These are phyloP conservation scores for Achroia grisella DNA, from an alignment of 1,140 invertebrate species.

Conservation along the genomic window DNA sequence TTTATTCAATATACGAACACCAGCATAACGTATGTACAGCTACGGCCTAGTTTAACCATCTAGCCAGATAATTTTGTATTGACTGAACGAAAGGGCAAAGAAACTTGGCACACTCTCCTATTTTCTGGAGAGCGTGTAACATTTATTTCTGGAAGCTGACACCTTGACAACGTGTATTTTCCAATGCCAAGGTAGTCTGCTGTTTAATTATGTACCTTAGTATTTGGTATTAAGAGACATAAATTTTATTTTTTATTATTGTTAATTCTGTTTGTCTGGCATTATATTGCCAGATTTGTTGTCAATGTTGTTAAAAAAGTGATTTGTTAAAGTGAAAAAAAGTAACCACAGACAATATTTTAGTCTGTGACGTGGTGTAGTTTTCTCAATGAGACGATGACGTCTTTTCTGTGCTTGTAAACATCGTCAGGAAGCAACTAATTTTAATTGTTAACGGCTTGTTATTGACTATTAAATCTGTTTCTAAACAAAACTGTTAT, in stretches of 20 bases:
- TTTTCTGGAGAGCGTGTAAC: slow-evolving; percentile 51
- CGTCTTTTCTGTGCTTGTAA: no score
- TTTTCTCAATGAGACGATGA: no score
- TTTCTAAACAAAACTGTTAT: no score
- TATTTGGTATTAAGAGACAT: neutral
- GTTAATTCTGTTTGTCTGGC: no score
- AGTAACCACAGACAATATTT: no score
- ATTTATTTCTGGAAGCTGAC: slow-evolving; percentile 64
- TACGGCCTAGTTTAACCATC: slow-evolving; percentile 27
- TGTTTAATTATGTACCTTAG: slow-evolving; percentile 7
- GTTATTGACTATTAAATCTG: no score
- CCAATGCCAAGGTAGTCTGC: slow-evolving; percentile 8
- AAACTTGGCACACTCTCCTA: slow-evolving; percentile 44
- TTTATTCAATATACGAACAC: slow-evolving; percentile 25
- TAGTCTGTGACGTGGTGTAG: no score
- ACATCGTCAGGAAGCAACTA: no score
- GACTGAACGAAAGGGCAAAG: slow-evolving; percentile 43
- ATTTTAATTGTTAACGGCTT: no score
- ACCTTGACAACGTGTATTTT: slow-evolving; percentile 19
- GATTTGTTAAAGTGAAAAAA: no score
- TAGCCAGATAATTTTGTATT: slow-evolving; percentile 30
- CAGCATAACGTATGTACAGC: slow-evolving; percentile 28
- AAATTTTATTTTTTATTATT: neutral
- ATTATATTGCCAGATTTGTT: no score
- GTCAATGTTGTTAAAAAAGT: no score